Evolutionary conservation across 2,113 vertebrate species (phyloP).

Genomic region (Kryptolebias marmoratus): DNA sequence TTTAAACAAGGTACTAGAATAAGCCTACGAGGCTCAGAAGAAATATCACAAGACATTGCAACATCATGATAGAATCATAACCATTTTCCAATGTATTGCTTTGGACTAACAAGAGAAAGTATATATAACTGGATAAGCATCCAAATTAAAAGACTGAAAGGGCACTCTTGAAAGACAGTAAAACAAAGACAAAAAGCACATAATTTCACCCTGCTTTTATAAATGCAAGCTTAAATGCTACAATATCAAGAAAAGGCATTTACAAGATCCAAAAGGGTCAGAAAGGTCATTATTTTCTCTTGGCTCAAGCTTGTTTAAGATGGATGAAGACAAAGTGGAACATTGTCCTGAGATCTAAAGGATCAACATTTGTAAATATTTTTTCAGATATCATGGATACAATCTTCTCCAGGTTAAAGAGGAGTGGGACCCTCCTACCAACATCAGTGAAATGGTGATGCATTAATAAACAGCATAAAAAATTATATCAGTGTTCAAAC

Average conservation of each 20-base stretch:
- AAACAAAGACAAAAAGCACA: too few species aligned
- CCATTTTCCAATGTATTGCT: background rate
- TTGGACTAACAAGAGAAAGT: too few species aligned
- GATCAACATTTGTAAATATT: background rate
- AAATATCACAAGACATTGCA: background rate
- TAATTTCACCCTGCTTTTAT: background rate
- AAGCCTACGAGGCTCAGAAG: background rate
- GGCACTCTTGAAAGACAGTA: too few species aligned
- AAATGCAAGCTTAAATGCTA: too few species aligned
- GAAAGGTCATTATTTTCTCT: background rate
- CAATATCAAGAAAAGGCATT: background rate
- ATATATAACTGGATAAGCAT: too few species aligned
- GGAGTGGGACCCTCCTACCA: background rate
- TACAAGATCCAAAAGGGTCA: background rate
- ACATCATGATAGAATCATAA: background rate
- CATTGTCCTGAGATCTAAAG: background rate
- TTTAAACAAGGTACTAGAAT: background rate
- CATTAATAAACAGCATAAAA: background rate
- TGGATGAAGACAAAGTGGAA: background rate
- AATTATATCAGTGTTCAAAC: too few species aligned
- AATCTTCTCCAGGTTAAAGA: background rate
- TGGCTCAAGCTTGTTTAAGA: background rate
- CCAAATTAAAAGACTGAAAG: too few species aligned
- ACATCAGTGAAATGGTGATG: background rate
- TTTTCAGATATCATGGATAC: background rate